Percentiles rank a stretch among this genome's conserved stretches.
Evolutionary conservation across 2,113 vertebrate genomes (phyloP).

Genomic region (Gasterosteus aculeatus): DNA sequence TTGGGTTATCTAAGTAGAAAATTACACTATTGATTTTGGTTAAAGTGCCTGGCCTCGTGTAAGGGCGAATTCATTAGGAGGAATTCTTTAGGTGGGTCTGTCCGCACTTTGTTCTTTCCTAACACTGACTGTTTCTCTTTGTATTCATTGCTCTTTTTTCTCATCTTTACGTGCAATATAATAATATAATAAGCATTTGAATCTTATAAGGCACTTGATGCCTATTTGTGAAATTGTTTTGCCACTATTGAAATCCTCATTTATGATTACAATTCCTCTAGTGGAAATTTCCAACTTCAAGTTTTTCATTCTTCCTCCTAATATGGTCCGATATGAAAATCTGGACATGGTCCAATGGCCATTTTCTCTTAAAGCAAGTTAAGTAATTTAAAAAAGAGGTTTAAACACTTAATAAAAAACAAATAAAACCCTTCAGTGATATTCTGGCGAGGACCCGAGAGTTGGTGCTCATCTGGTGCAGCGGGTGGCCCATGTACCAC

Average conservation of each 20-base stretch:
- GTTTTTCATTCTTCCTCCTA: background rate
- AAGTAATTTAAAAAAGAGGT: too few species aligned
- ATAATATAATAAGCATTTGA: background rate
- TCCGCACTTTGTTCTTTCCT: slow-evolving; percentile 26
- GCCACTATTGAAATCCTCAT: too few species aligned
- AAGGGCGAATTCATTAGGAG: slow-evolving; percentile 67
- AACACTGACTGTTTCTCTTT: slow-evolving; percentile 1
- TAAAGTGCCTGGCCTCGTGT: slow-evolving; percentile 50
- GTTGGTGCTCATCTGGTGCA: too few species aligned
- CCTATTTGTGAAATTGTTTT: background rate
- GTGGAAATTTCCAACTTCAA: background rate
- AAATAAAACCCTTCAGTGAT: background rate
- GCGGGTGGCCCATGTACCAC: too few species aligned
- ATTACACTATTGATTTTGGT: slow-evolving; percentile 84
- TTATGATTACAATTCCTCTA: background rate
- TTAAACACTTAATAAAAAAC: background rate
- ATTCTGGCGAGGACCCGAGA: background rate
- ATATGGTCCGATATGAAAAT: background rate
- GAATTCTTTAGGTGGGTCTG: slow-evolving; percentile 53
- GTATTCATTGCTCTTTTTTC: background rate
- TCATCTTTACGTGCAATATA: background rate
- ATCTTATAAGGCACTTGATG: background rate
- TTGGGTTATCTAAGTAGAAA: slow-evolving; percentile 81
- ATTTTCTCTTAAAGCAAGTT: too few species aligned
- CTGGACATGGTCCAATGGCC: too few species aligned